These are phyloP conservation scores for Bucorvus abyssinicus DNA, from an alignment of 2,797 vertebrate genomes.

Conservation along the genomic window DNA sequence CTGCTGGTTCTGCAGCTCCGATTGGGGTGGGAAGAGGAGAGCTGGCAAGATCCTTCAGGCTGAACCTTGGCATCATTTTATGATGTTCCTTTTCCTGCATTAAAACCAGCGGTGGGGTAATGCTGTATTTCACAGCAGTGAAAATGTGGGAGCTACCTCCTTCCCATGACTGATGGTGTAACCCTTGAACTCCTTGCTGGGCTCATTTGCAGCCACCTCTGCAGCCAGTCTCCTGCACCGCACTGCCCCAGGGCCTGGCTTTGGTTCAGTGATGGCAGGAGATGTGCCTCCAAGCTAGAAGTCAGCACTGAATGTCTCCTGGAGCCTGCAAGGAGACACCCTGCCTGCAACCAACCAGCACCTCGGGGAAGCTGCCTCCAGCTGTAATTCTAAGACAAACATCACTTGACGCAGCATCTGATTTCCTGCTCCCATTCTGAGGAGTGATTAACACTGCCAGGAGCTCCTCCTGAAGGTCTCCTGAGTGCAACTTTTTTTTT, in stretches of 20 bases:
- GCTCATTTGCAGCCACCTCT: rapidly evolving
- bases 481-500: neutral
- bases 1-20: neutral
- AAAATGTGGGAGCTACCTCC: neutral
- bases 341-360: neutral
- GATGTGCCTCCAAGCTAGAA: neutral
- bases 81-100: neutral
- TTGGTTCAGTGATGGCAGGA: neutral
- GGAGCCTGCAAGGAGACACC: neutral
- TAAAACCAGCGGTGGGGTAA: neutral
- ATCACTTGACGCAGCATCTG: neutral
- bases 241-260: neutral
- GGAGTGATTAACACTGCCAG: rapidly evolving
- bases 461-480: neutral
- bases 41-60: neutral
- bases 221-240: neutral
- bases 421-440: neutral
- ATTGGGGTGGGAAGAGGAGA: neutral
- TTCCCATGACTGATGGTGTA: rapidly evolving
- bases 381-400: neutral
- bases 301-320: neutral
- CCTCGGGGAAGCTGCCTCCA: neutral
- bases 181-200: neutral
- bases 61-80: neutral
- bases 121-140: neutral